Percentiles rank a stretch among this genome's conserved stretches.
Conservation (phyloP, 2,888 invertebrate species). For the Ommatoiulus sabulosus region DNA sequence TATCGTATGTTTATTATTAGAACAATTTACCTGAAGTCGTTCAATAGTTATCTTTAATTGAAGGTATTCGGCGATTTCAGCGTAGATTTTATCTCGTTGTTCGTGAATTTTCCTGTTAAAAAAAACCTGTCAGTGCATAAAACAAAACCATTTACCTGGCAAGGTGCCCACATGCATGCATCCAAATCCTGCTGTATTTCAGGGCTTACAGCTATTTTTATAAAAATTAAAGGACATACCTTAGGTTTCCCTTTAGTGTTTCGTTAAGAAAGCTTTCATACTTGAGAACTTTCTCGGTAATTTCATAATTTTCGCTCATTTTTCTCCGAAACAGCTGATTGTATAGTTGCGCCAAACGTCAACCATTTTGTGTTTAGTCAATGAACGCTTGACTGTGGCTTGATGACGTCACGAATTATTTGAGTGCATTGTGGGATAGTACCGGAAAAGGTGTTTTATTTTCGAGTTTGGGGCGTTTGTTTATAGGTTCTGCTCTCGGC, state of each 20-base stretch:
- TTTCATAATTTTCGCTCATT: not conserved
- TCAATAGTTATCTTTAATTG: slow-evolving; percentile 80
- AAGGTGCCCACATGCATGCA: not conserved
- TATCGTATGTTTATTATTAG: too few relatives aligned
- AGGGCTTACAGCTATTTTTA: slow-evolving; percentile 7
- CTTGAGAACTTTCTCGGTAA: slow-evolving; percentile 67
- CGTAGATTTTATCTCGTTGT: slow-evolving; percentile 74
- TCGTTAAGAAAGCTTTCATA: slow-evolving; percentile 85
- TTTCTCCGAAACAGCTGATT: not conserved
- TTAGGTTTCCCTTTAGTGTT: slow-evolving; percentile 73
- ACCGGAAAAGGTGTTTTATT: not conserved
- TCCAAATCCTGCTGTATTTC: not conserved
- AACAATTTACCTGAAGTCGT: slow-evolving; percentile 69
- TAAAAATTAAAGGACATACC: slow-evolving; percentile 67
- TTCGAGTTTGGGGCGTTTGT: not conserved
- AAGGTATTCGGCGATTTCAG: slow-evolving; percentile 78
- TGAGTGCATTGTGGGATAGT: not conserved
- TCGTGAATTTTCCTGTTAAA: slow-evolving; percentile 65
- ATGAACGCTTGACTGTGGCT: too few relatives aligned
- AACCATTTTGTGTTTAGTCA: not conserved
- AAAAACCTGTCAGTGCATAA: not conserved
- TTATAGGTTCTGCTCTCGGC: not conserved
- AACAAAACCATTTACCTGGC: not conserved
- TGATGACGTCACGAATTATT: not conserved
- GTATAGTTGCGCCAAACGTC: not conserved